Evolutionary conservation across 2,888 invertebrate genomes (phyloP), one percentile per base, ranked within the genome.

Genomic region (Chymomyza fuscimana): DNA sequence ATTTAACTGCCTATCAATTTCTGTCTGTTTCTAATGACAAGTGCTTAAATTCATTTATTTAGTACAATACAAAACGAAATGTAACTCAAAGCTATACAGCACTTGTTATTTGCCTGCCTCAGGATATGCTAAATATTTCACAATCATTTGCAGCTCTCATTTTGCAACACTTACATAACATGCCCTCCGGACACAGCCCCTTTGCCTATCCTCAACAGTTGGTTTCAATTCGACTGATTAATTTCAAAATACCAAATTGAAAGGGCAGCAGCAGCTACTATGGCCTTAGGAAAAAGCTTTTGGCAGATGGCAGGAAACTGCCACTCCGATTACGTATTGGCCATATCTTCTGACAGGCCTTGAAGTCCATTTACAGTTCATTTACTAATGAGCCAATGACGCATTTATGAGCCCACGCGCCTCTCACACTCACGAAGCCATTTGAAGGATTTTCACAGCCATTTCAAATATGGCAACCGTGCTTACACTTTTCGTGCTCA

Each of bases 351-450:
- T 76, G 86, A 78, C 78, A 78, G 88, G 73, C 83, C 77, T 75
- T 74, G 56, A 72, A 75, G 69, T 63, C 76, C 75, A 88, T 86
- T 87, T 77, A 75, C 85, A 84, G 76, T 78, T 81, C 80, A 85
- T 85, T 85, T 85, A 65, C 85, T 85, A 88, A 85, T 85, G 85
- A 85, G 80, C 74, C 87, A 86, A 79, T 87, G 81, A 87, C 78
- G 80, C 78, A 81, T 77, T 82, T 76, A 82, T 76, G 70, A 70
- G 52, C 73, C 76, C 76, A 78, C 70, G 74, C 73, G 72, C 62
- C 67, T 36, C 40, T 58, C 60, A 69, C 4, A 19, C 12, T 58
- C 0, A 25, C 56, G n/a, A 2, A 5, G 40, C 60, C 59, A 54
- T 71, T 68, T 62, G 29, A 68, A 62, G 65, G 52, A 52, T 71